phyloP scores from a whole-genome alignment of 2,797 vertebrate genomes.

The Dipus sagitta region DNA sequence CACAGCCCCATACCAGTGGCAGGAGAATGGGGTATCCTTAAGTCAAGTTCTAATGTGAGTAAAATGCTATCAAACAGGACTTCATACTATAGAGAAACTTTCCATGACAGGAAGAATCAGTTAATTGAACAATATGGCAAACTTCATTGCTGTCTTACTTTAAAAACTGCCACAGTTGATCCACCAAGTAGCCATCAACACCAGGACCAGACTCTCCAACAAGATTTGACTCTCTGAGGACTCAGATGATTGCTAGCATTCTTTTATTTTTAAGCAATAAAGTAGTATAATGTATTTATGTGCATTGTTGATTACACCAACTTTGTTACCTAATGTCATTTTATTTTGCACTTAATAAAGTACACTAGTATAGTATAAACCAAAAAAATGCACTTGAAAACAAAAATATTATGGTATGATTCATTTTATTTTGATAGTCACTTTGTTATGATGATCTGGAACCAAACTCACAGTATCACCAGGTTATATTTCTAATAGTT shows the following conservation, averaged over 20 bases:
- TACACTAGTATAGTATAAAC: background rate
- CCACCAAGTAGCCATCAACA: background rate
- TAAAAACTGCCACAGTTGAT: background rate
- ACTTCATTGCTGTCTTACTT: background rate
- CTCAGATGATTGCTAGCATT: background rate
- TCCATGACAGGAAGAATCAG: background rate
- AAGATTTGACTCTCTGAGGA: too few species aligned
- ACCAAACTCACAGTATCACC: background rate
- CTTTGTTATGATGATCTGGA: background rate
- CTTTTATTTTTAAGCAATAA: background rate
- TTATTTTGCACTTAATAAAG: background rate
- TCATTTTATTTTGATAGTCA: background rate
- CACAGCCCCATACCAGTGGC: too few species aligned
- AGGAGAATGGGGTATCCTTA: too few species aligned
- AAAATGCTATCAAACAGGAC: background rate
- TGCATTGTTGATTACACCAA: background rate
- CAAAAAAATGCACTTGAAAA: background rate
- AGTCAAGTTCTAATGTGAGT: background rate
- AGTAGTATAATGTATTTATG: background rate
- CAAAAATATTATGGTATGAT: background rate
- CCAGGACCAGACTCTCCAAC: background rate
- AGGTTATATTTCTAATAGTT: background rate
- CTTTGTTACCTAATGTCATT: background rate
- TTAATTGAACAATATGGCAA: background rate
- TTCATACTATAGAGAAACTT: background rate